Base-by-base conservation (phyloP, 2,113 vertebrate species). In the Urocitellus parryii region DNA sequence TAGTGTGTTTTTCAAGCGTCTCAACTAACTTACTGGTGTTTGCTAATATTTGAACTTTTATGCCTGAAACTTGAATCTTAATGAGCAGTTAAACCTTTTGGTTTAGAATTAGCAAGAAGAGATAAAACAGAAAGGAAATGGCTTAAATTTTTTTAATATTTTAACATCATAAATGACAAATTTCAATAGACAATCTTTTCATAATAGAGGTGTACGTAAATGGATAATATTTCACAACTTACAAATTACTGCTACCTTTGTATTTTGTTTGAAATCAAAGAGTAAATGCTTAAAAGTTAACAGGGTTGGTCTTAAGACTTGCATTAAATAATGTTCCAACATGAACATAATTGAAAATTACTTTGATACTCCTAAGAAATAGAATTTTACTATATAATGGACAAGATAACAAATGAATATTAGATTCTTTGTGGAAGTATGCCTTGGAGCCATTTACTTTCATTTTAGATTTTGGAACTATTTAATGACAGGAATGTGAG, bases 231-330 rank as follows among this genome's bases (percentile, higher is more conserved):
- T 91, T 91, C 81, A 42, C 39, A 80, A 34, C 72, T 77, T 72
- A 84, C 53, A 79, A 81, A 76, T 78, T 91, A 51, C 53, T 76
- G 42, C 61, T 56, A 51, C 12, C 29, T 80, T 45, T 95, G 27
- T 51, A 48, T 96, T 96, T 90, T 83, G 14, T 92, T 88, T 94
- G 53, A 95, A 79, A 27, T 93, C 68, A 96, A 68, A 81, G 39
- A 22, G 17, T 76, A 85, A 82, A 24, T 73, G 92, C 63, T 90
- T 90, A 45, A 90, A 94, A 93, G 32, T 72, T 90, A 34, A 83
- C 25, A 68, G 27, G 22, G 45, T 51, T 88, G 18, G 67, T 48
- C 90, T 70, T 91, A 5, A 94, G 58, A 65, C 8, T 82, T 70
- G 2, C 39, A 34, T 92, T 48, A 91, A 94, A 53, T 84, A 88